phyloP scores from a whole-genome alignment of 2,888 invertebrate genomes.

The Cataglyphis livida region DNA sequence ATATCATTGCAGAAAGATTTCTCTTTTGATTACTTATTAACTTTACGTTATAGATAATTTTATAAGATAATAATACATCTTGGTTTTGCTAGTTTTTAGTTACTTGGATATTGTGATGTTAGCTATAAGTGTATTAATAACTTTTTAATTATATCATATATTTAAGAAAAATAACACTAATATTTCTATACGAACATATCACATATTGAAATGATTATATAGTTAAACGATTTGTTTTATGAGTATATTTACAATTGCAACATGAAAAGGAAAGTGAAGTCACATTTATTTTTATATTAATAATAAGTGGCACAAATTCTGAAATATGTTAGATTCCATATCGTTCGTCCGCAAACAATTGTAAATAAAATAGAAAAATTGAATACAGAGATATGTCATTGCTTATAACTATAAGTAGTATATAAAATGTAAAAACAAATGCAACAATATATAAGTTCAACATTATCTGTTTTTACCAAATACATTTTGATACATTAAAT shows the following conservation, averaged over 20 bases:
- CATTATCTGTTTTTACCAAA: constrained; percentile 7
- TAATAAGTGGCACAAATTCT: constrained; percentile 56
- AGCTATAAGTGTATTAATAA: constrained; percentile 16
- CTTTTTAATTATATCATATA: constrained; percentile 43
- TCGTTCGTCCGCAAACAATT: not conserved
- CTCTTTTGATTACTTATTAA: constrained; percentile 54
- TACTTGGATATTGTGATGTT: constrained; percentile 17
- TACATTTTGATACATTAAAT: constrained; percentile 29
- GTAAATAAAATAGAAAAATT: constrained; percentile 25
- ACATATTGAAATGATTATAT: constrained; percentile 52
- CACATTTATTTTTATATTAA: constrained; percentile 50
- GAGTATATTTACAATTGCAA: constrained; percentile 66
- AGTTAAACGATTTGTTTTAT: constrained; percentile 46
- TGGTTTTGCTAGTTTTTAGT: constrained; percentile 30
- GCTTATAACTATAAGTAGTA: not conserved
- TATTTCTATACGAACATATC: constrained; percentile 31
- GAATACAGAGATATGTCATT: constrained; percentile 25
- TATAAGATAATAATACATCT: constrained; percentile 30
- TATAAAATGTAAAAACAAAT: constrained; percentile 28
- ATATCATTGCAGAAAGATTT: constrained; percentile 12
- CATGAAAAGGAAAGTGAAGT: constrained; percentile 38
- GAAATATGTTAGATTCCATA: constrained; percentile 34
- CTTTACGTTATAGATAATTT: constrained; percentile 37
- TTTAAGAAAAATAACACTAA: constrained; percentile 31
- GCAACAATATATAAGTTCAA: constrained; percentile 11